A percentile compares a stretch with the other conserved stretches of the same genome.
Evolutionary conservation across 1,140 invertebrate species (phyloP).

Genomic region (Thaumatotibia leucotreta): DNA sequence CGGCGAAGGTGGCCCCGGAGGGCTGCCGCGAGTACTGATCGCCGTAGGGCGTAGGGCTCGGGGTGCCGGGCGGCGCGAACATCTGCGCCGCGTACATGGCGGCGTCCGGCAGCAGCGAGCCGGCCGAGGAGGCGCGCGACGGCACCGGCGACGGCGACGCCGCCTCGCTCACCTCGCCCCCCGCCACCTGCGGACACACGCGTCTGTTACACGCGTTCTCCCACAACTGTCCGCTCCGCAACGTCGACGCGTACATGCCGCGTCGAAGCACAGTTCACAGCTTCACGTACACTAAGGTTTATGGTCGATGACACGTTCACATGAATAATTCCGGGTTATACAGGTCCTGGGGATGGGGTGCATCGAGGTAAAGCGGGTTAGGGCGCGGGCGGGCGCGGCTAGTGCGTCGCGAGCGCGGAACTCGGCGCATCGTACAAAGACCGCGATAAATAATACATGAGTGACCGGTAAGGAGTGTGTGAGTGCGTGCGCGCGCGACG

Average conservation of each 20-base stretch:
- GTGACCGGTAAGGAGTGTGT: constrained; percentile 68
- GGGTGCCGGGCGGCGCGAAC: constrained; percentile 71
- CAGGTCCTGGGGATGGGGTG: constrained; percentile 37
- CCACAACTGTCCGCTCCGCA: constrained; percentile 70
- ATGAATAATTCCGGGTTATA: constrained; percentile 33
- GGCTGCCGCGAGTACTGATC: constrained; percentile 66
- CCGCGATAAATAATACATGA: constrained; percentile 66
- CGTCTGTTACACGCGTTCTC: constrained; percentile 73
- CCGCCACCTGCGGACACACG: constrained; percentile 75
- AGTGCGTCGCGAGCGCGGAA: constrained; percentile 59
- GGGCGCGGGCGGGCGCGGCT: constrained; percentile 72
- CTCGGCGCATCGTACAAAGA: constrained; percentile 66
- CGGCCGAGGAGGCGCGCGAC: constrained; percentile 67
- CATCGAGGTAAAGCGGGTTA: constrained; percentile 41
- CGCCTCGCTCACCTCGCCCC: constrained; percentile 67
- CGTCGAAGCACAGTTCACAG: constrained; percentile 68
- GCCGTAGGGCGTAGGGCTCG: constrained; percentile 71
- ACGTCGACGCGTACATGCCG: constrained; percentile 72
- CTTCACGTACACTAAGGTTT: constrained; percentile 61
- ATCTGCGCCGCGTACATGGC: constrained; percentile 75
- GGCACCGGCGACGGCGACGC: constrained; percentile 69
- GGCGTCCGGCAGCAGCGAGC: constrained; percentile 71
- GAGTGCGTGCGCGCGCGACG: constrained; percentile 74
- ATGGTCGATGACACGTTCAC: constrained; percentile 53
- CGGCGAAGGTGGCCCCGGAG: constrained; percentile 51